Conservation (phyloP, 2,797 vertebrate genomes). For the Borostomias antarcticus region DNA sequence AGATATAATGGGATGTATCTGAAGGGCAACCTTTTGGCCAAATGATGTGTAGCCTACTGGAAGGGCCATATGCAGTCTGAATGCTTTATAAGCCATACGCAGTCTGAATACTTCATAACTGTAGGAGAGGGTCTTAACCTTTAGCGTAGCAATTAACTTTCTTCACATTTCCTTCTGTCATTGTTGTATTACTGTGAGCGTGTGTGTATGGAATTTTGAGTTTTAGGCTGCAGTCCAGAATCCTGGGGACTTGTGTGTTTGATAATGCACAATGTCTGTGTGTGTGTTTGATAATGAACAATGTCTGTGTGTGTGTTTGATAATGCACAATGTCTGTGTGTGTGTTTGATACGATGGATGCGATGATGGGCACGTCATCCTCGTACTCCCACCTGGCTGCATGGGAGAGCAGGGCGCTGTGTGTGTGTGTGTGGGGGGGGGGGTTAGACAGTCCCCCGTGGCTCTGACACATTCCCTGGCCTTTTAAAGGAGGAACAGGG, state of each 20-base stretch:
- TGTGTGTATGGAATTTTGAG: not conserved
- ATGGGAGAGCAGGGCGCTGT: not conserved
- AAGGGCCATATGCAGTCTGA: too few species aligned
- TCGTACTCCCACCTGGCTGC: too few species aligned
- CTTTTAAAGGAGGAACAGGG: not conserved
- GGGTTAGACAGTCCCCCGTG: not conserved
- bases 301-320: too few species aligned
- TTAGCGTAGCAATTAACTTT: conserved; percentile 50
- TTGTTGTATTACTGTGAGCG: conserved; percentile 24
- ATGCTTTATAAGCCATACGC: too few species aligned
- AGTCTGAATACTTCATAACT: conserved; percentile 32
- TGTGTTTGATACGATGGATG: too few species aligned
- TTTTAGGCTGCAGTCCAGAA: too few species aligned
- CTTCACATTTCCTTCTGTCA: conserved; percentile 32
- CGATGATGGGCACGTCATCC: too few species aligned
- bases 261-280: too few species aligned
- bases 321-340: not conserved
- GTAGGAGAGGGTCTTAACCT: conserved; percentile 33
- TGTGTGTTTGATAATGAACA: too few species aligned
- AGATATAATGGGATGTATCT: conserved; percentile 42
- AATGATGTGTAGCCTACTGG: too few species aligned
- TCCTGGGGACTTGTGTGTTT: not conserved
- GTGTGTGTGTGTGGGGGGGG: not conserved
- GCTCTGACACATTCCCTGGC: conserved; percentile 9
- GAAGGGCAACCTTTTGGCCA: conserved; percentile 49